phyloP scores from a whole-genome alignment of 2,113 vertebrate genomes.

The Aythya baeri region DNA sequence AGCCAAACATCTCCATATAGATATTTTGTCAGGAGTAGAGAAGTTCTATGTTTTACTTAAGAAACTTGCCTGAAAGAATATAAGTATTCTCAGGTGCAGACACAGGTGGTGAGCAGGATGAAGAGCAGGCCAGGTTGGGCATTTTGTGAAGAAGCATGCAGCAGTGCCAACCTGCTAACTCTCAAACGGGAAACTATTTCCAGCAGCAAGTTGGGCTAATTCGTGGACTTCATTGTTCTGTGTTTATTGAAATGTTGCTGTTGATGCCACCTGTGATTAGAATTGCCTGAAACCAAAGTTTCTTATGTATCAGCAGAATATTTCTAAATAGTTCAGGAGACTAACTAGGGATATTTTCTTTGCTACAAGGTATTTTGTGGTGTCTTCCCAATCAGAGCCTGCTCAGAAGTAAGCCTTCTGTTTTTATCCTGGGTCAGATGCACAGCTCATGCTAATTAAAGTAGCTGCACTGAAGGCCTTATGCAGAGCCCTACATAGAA shows the following conservation, averaged over 20 bases:
- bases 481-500: not conserved
- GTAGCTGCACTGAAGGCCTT: not conserved
- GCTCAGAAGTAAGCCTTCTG: conserved; percentile 15
- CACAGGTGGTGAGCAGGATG: not conserved
- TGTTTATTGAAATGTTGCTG: not conserved
- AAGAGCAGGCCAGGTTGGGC: fast-evolving
- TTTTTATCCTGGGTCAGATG: conserved; percentile 7
- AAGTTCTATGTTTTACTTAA: not conserved
- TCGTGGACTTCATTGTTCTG: not conserved
- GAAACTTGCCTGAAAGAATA: not conserved
- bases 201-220: not conserved
- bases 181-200: not conserved
- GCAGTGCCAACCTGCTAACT: not conserved
- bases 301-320: not conserved
- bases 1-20: not conserved
- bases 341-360: not conserved
- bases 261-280: not conserved
- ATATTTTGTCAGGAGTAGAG: not conserved
- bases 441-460: not conserved
- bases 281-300: not conserved
- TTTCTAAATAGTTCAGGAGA: not conserved
- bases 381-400: not conserved
- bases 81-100: not conserved
- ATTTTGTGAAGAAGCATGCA: not conserved
- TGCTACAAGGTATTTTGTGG: not conserved